Base-by-base conservation (phyloP, 2,113 vertebrate species). In the Malurus melanocephalus region DNA sequence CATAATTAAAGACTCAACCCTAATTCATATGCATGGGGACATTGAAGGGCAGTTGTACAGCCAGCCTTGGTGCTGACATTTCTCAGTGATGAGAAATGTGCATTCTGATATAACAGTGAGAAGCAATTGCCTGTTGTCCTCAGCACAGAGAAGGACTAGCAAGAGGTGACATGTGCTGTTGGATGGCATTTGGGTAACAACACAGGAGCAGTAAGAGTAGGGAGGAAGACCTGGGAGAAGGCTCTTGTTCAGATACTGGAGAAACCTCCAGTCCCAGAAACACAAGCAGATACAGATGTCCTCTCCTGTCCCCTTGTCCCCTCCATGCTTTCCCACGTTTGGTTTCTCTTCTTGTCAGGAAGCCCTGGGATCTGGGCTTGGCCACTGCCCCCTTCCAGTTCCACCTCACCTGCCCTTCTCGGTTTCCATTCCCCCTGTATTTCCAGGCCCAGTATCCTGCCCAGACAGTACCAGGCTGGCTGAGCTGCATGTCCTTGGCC, bases 1-100 rank as follows among this genome's bases (percentile, higher is more conserved):
- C 57, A 20, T 95, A 92, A 95, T 94, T 93, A 92, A 94, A 94
- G 91, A 79, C 64, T 91, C 27, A 5, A 28, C 61, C 0, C 0
- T 87, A 91, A 91, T 82, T 89, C 68, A 77, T 87, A 91, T 80
- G 64, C 72, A 73, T 11, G 26, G 92, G 87, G 87, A 93, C 84
- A 5, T 11, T 82, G 91, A 93, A 94, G 84, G 93, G 89, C 74
- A 72, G 51, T 23, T 81, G 62, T 60, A 46, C 46, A 72, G 77
- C 23, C 88, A 59, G 53, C 57, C 78, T 78, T 76, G 66, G 28
- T 84, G 62, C 69, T 93, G 88, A 42, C 80, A 65, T 78, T 86
- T 88, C 69, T 64, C 68, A 26, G 42, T 28, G 52, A 56, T 84
- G 83, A 80, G 57, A 89, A 83, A 94, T 48, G 40, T 83, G 52